Conservation (phyloP, 1,140 invertebrate species). For the Matsumurasca onukii region DNA sequence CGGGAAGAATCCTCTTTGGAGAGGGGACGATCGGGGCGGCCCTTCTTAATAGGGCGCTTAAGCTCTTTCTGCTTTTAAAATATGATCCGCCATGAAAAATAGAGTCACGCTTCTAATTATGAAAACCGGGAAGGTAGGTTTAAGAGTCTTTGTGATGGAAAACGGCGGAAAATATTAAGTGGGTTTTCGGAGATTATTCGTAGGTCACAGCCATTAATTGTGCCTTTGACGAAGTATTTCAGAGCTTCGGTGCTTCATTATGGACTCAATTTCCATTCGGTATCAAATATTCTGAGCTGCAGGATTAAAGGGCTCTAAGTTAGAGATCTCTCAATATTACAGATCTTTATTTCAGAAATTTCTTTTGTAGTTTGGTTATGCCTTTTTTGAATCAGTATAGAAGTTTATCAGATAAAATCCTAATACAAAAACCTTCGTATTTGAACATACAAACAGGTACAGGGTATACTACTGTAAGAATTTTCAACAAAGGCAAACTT, state of each 20-base stretch:
- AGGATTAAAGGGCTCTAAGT: no score
- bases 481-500: no score
- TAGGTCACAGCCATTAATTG: constrained; percentile 35
- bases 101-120: constrained; percentile 37
- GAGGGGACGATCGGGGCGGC: constrained; percentile 17
- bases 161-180: constrained; percentile 36
- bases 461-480: no score
- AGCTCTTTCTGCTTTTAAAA: constrained; percentile 37
- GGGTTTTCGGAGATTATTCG: constrained; percentile 25
- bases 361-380: background rate
- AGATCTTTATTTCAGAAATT: constrained; percentile 5
- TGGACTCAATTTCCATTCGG: constrained; percentile 28
- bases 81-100: constrained; percentile 37
- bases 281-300: constrained; percentile 28
- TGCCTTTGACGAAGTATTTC: constrained; percentile 29
- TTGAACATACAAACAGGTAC: no score
- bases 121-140: constrained; percentile 35
- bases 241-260: no score
- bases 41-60: constrained; percentile 34
- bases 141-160: constrained; percentile 36
- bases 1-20: constrained; percentile 25
- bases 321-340: background rate
- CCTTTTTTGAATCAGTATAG: background rate
- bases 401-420: no score
- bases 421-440: no score